Evolutionary conservation across 2,888 invertebrate species (phyloP).

Genomic region (Chalcosyrphus nemorum): DNA sequence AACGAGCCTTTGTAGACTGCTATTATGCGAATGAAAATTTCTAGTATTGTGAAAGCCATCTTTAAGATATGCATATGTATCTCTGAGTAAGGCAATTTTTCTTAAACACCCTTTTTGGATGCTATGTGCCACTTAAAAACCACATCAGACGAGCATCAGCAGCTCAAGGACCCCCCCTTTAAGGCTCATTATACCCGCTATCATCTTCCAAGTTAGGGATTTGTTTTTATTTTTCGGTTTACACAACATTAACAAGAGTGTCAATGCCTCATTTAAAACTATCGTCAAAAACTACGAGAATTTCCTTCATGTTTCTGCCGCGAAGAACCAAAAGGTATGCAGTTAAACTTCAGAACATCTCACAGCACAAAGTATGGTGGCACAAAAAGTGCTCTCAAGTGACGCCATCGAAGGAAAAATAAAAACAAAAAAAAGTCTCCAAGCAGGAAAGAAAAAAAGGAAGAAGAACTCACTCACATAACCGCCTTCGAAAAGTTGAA

Average conservation of each 20-base stretch:
- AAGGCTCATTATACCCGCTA: neutral
- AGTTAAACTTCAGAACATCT: neutral
- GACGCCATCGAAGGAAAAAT: neutral
- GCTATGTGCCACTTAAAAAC: no score
- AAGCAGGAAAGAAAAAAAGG: neutral
- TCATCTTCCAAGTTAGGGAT: neutral
- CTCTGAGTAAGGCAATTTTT: no score
- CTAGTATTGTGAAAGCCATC: no score
- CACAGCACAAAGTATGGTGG: conserved; percentile 26
- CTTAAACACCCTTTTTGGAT: no score
- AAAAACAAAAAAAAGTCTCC: neutral
- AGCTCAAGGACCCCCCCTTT: no score
- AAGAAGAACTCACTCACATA: neutral
- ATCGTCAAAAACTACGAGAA: neutral
- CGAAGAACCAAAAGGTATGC: neutral
- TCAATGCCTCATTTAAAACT: conserved; percentile 27
- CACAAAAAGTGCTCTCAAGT: conserved; percentile 11
- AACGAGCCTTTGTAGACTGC: no score
- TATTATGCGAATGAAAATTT: no score
- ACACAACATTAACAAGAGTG: neutral
- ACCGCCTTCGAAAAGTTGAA: conserved; percentile 40
- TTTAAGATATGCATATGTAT: no score
- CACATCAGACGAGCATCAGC: no score
- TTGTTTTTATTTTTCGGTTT: neutral
- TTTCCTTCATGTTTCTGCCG: neutral